A percentile compares a stretch with the other conserved stretches of the same genome.
Evolutionary conservation across 2,113 vertebrate genomes (phyloP).

Genomic region (Muntiacus muntjak): DNA sequence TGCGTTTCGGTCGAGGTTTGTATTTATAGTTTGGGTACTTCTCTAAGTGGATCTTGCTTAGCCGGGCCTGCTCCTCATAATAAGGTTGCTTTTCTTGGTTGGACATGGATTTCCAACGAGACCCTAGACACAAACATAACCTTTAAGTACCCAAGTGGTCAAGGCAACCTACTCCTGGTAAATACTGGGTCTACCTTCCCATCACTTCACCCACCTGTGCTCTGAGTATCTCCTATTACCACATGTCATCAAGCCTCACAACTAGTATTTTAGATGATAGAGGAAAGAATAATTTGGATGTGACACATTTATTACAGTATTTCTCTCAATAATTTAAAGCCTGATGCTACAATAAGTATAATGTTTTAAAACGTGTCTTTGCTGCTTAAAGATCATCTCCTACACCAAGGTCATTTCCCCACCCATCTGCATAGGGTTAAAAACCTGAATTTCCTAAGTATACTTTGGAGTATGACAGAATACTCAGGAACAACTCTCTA

Average conservation of each 20-base stretch:
- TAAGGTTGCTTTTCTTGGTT: slow-evolving; percentile 99
- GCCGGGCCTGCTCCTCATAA: slow-evolving; percentile 97
- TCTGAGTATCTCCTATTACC: neutral
- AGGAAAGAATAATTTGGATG: neutral
- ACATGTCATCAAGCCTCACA: neutral
- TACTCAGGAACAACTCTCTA: slow-evolving; percentile 36
- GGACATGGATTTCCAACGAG: slow-evolving; percentile 99
- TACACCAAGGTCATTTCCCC: neutral
- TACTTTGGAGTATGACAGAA: slow-evolving; percentile 24
- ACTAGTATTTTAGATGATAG: neutral
- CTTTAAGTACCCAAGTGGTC: slow-evolving; percentile 16
- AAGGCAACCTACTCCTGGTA: neutral
- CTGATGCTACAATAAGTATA: neutral
- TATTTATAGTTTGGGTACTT: slow-evolving; percentile 99
- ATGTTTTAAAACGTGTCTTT: slow-evolving; percentile 14
- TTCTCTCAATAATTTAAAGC: neutral
- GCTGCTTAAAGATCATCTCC: neutral
- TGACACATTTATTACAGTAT: neutral
- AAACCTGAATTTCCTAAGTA: neutral
- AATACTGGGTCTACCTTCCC: neutral
- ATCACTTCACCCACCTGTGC: neutral
- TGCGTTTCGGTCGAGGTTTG: slow-evolving; percentile 98
- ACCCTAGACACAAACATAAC: slow-evolving; percentile 82
- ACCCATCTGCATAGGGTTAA: neutral
- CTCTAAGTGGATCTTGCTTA: slow-evolving; percentile 99